These are phyloP conservation scores for Drosophila sp. DNA, from an alignment of 1,140 invertebrate genomes.

Conservation along the genomic window DNA sequence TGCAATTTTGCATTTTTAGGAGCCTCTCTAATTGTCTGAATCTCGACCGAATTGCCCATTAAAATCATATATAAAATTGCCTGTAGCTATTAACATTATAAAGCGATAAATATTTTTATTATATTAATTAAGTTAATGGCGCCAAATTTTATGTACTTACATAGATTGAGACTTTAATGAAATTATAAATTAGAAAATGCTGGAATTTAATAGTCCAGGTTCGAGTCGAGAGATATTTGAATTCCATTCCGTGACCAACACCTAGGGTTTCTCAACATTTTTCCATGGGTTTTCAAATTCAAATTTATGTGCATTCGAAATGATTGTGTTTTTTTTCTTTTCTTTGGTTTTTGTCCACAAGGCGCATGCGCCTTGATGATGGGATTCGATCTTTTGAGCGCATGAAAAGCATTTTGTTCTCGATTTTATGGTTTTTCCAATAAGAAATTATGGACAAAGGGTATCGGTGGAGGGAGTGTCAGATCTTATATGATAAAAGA, in stretches of 20 bases:
- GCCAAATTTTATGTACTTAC: constrained; percentile 2
- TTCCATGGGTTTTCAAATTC: neutral
- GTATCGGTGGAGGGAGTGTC: neutral
- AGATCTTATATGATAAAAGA: neutral
- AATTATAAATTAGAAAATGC: constrained; percentile 1
- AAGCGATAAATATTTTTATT: constrained; percentile 5
- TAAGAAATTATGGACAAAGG: neutral
- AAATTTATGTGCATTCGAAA: constrained; percentile 10
- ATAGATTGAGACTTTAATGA: neutral
- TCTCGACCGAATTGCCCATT: neutral
- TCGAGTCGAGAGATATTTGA: neutral
- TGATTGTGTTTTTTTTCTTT: neutral
- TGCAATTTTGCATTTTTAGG: neutral
- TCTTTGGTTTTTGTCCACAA: neutral
- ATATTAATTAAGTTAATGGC: constrained; percentile 6
- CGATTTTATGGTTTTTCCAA: neutral
- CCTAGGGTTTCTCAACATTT: neutral
- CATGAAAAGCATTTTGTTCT: neutral
- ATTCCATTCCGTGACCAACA: neutral
- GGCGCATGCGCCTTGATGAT: constrained; percentile 2
- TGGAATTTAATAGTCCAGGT: neutral
- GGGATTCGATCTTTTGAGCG: neutral
- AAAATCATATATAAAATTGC: neutral
- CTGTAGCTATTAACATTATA: neutral
- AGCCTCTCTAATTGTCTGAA: neutral